Conservation (phyloP, 2,888 invertebrate species). For the Noctua pronuba region DNA sequence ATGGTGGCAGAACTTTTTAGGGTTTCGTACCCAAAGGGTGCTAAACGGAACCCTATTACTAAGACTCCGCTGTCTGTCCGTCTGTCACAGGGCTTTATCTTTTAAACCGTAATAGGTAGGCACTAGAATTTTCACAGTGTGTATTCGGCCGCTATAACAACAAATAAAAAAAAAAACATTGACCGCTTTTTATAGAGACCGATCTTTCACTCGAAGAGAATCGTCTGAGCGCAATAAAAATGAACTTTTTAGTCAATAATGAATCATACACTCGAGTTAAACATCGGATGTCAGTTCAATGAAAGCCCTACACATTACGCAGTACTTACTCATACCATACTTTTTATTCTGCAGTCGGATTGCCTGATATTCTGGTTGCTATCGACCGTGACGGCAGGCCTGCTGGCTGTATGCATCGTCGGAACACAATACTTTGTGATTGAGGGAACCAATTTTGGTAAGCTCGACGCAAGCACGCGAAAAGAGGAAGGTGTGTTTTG, state of each 20-base stretch:
- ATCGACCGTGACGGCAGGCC: slow-evolving; percentile 92
- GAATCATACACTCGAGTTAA: background rate
- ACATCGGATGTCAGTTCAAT: too few relatives aligned
- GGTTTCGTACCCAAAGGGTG: too few relatives aligned
- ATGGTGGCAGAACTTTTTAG: too few relatives aligned
- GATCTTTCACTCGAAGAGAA: background rate
- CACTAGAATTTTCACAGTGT: too few relatives aligned
- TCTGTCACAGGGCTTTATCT: too few relatives aligned
- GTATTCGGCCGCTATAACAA: too few relatives aligned
- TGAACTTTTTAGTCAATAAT: background rate
- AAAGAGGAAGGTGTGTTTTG: slow-evolving; percentile 88
- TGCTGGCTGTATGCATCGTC: slow-evolving; percentile 91
- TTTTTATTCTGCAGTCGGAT: slow-evolving; percentile 89
- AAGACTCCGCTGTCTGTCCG: too few relatives aligned
- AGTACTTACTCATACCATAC: slow-evolving; percentile 27
- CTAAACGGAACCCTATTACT: too few relatives aligned
- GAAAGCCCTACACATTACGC: background rate
- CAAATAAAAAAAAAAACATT: too few relatives aligned
- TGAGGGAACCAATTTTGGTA: slow-evolving; percentile 92
- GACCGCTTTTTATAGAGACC: background rate
- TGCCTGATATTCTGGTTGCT: slow-evolving; percentile 92
- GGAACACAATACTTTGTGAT: slow-evolving; percentile 93
- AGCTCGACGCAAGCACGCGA: slow-evolving; percentile 83
- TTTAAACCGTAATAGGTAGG: too few relatives aligned
- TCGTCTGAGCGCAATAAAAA: background rate